Evolutionary conservation across 2,797 vertebrate genomes (phyloP).

Genomic region (Dendrocincla tyrannina): DNA sequence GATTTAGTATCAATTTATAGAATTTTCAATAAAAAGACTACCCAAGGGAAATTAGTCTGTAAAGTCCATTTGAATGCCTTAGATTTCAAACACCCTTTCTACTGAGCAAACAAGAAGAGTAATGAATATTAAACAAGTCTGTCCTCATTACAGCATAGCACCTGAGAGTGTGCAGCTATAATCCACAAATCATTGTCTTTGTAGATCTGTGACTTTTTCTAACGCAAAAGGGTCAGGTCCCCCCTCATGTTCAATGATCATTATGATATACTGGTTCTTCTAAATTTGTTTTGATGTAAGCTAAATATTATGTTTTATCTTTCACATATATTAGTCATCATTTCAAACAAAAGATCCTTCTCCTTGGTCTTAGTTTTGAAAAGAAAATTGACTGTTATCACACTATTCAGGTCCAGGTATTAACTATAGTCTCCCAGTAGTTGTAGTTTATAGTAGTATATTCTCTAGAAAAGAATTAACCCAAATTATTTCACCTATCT

Average conservation of each 20-base stretch:
- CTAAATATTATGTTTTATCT: background rate
- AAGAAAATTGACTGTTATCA: background rate
- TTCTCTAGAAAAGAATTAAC: background rate
- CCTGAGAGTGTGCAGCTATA: background rate
- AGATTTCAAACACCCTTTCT: background rate
- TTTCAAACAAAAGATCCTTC: background rate
- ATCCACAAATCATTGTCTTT: background rate
- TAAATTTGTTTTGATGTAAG: background rate
- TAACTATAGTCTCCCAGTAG: background rate
- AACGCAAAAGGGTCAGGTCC: background rate
- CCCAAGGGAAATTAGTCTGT: constrained; percentile 10
- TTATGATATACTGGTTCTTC: background rate
- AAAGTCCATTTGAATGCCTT: constrained; percentile 20
- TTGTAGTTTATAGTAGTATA: background rate
- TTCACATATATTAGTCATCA: accelerated
- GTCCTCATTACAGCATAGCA: background rate
- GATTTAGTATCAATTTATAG: constrained; percentile 13
- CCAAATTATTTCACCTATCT: background rate
- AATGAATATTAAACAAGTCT: constrained; percentile 13
- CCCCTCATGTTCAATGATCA: background rate
- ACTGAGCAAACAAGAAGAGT: background rate
- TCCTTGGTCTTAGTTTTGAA: background rate
- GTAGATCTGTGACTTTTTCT: background rate
- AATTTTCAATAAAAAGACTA: background rate
- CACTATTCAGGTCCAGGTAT: background rate